Conservation (phyloP, 1,140 invertebrate species). For the Onthophagus taurus region DNA sequence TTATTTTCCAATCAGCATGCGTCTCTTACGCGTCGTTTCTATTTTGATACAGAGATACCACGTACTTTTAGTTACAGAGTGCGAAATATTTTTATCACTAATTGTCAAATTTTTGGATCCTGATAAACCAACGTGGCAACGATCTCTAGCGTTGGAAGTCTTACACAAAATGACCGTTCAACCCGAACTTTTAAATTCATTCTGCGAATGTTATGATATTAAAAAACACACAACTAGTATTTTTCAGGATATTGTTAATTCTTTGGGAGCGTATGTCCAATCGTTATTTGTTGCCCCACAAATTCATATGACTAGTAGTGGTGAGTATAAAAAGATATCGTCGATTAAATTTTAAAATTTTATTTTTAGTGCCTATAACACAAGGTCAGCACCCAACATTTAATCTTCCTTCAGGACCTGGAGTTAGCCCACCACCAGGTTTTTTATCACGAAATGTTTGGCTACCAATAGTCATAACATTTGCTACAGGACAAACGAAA, state of each 20-base stretch:
- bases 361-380: constrained; percentile 27
- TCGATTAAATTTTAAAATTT: constrained; percentile 4
- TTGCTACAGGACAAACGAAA: constrained; percentile 77
- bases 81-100: constrained; percentile 95
- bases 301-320: constrained; percentile 39
- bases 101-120: constrained; percentile 95
- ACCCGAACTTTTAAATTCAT: constrained; percentile 76
- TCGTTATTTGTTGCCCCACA: constrained; percentile 73
- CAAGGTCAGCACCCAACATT: constrained; percentile 59
- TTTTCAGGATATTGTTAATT: constrained; percentile 92
- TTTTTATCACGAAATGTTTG: constrained; percentile 89
- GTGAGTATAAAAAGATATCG: constrained; percentile 24
- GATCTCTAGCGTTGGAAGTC: constrained; percentile 89
- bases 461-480: constrained; percentile 76
- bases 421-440: constrained; percentile 77
- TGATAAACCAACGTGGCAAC: constrained; percentile 93
- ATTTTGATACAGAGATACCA: constrained; percentile 93
- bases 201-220: constrained; percentile 91
- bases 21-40: constrained; percentile 84
- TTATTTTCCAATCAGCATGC: constrained; percentile 94
- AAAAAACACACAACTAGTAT: constrained; percentile 88
- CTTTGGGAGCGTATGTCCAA: constrained; percentile 90
- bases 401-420: constrained; percentile 62
- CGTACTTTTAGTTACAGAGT: constrained; percentile 84
- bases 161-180: constrained; percentile 89